Conservation (phyloP, 2,113 vertebrate species). For the Zapornia atra region DNA sequence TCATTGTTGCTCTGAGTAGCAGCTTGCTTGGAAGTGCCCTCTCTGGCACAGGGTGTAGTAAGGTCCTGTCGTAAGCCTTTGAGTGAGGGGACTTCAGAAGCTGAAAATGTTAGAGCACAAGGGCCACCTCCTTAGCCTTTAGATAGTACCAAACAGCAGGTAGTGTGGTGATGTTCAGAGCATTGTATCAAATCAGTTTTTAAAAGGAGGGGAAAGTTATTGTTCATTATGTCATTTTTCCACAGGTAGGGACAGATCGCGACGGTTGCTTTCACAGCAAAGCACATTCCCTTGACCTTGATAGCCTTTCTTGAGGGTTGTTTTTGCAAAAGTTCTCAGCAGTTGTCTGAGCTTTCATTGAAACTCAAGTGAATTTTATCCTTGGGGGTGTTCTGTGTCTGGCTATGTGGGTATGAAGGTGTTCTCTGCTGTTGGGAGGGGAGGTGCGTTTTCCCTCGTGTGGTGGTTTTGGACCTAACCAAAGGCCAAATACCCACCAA, state of each 20-base stretch:
- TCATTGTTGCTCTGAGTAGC: background rate
- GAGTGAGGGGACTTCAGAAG: background rate
- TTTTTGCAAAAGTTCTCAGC: background rate
- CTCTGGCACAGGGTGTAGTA: background rate
- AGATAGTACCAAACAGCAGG: background rate
- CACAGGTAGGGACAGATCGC: background rate
- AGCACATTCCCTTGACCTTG: background rate
- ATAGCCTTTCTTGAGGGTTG: background rate
- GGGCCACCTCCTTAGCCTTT: background rate
- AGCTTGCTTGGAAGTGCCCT: background rate
- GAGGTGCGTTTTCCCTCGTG: background rate
- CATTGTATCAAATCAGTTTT: background rate
- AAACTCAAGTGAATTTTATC: background rate
- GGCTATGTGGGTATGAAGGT: background rate
- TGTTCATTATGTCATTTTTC: background rate
- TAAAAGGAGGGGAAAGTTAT: background rate
- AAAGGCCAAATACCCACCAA: too few relatives aligned
- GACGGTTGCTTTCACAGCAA: fast-evolving
- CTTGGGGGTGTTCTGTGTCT: background rate
- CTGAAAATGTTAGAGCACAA: background rate
- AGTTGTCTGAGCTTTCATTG: background rate
- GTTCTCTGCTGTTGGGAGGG: background rate
- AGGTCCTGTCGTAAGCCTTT: background rate
- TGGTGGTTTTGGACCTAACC: too few relatives aligned
- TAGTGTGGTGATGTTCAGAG: background rate